Percentiles rank a stretch among this genome's conserved stretches.
Conservation (phyloP, 2,113 vertebrate species). For the Sphaerodactylus townsendi region DNA sequence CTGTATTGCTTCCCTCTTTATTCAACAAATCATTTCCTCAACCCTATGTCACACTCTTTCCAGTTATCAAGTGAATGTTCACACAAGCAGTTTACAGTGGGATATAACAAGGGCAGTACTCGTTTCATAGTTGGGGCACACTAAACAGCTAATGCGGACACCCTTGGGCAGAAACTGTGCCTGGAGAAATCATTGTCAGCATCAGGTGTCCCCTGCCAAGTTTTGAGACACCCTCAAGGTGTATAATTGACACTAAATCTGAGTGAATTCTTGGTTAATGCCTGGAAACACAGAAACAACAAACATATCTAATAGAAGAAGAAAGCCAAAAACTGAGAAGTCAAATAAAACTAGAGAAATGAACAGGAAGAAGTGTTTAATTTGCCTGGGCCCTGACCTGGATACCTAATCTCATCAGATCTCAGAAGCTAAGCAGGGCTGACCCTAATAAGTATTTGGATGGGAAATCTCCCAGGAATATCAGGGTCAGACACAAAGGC, state of each 20-base stretch:
- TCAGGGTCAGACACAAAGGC: no score
- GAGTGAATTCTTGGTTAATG: background rate
- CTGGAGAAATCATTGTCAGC: background rate
- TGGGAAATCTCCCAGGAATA: no score
- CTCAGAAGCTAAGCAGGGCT: no score
- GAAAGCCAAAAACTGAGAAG: background rate
- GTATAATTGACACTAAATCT: background rate
- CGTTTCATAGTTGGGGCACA: background rate
- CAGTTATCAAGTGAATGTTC: background rate
- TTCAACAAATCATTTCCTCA: background rate
- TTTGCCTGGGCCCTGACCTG: no score
- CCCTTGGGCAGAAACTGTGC: background rate
- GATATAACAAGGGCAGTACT: background rate
- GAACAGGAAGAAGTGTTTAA: background rate
- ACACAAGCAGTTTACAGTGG: background rate
- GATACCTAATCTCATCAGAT: no score
- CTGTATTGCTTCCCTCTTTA: background rate
- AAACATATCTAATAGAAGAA: background rate
- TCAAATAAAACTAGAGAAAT: background rate
- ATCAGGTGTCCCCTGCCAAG: background rate
- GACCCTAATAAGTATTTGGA: no score
- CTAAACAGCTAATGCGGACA: background rate
- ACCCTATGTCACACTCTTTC: background rate
- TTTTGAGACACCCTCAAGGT: background rate
- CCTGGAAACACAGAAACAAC: background rate